Evolutionary conservation across 2,888 invertebrate species (phyloP).

Genomic region (Petrophora chlorosata): DNA sequence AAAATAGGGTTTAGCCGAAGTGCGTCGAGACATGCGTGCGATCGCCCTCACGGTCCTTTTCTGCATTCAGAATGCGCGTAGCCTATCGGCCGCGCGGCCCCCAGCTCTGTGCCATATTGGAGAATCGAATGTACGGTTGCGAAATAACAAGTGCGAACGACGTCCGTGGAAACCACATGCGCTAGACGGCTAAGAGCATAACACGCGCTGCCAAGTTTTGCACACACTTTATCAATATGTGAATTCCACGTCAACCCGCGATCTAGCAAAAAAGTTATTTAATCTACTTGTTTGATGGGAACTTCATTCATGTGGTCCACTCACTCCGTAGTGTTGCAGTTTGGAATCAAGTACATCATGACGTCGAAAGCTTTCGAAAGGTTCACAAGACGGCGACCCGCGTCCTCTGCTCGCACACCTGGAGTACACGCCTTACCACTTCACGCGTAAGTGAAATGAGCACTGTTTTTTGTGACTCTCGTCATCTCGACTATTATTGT

Average conservation of each 20-base stretch:
- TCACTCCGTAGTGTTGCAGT: too few species aligned
- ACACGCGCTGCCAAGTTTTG: not conserved
- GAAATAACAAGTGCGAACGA: conserved; percentile 4
- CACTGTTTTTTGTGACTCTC: too few species aligned
- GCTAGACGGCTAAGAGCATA: not conserved
- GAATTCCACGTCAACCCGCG: not conserved
- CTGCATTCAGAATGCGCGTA: not conserved
- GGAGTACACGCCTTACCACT: too few species aligned
- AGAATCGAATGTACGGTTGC: conserved; percentile 2
- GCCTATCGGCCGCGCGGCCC: not conserved
- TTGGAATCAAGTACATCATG: too few species aligned
- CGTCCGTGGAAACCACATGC: not conserved
- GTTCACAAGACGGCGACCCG: too few species aligned
- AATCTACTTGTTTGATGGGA: not conserved
- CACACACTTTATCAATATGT: conserved; percentile 1
- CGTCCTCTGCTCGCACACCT: too few species aligned
- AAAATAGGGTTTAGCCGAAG: not conserved
- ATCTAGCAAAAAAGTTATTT: not conserved
- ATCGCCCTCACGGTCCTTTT: not conserved
- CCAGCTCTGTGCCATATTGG: conserved; percentile 4
- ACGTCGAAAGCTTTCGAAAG: too few species aligned
- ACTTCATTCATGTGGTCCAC: not conserved
- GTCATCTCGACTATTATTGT: too few species aligned
- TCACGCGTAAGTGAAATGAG: too few species aligned
- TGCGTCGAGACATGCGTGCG: not conserved